Base-by-base conservation (phyloP, 1,140 invertebrate species). In the Penaeus chinensis region DNA sequence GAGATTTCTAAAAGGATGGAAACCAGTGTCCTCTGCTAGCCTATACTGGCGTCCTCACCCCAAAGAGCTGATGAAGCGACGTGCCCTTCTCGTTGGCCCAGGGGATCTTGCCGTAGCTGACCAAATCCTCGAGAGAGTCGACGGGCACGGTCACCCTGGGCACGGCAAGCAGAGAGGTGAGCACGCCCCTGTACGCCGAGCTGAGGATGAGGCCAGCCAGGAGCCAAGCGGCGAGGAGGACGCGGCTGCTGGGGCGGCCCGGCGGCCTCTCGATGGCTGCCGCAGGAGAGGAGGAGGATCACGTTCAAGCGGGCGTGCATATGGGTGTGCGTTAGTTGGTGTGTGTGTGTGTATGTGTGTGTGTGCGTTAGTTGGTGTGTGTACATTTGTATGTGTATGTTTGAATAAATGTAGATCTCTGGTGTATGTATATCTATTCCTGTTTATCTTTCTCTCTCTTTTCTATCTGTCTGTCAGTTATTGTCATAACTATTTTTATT, bases 1-100 rank as follows among this genome's bases (percentile, higher is more conserved):
- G 4, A 8, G 37, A 42, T 2, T 42, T 42, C 37, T 3, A 78
- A 37, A 78, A 18, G 11, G 16, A 78, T 8, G 10, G 7, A 42
- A 42, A 42, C 4, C 37, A 42, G 37, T 8, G 37, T 42, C 37
- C 0, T 42, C 37, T 42, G 37, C 37, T 42, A 42, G 7, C 37
- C 37, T 8, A 3, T 42, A 3, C 7, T 5, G 37, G 37, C 37
- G 37, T 0, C 54, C 71, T 22, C 18, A 74, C 71, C 11, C 71
- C 71, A 24, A 74, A 74, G 16, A 74, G 27, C 24, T 74, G 71
- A 32, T 74, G 71, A 20, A 74, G 24, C 16, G 71, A 74, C 27
- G 71, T 74, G 27, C 71, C 71, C 18, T 74, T 32, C 42, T 74
- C 71, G 71, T 74, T 74, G 18, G 71, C 71, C 71, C 71, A 74